Base-by-base conservation (phyloP, 2,888 invertebrate genomes). In the Byasa hedistus region DNA sequence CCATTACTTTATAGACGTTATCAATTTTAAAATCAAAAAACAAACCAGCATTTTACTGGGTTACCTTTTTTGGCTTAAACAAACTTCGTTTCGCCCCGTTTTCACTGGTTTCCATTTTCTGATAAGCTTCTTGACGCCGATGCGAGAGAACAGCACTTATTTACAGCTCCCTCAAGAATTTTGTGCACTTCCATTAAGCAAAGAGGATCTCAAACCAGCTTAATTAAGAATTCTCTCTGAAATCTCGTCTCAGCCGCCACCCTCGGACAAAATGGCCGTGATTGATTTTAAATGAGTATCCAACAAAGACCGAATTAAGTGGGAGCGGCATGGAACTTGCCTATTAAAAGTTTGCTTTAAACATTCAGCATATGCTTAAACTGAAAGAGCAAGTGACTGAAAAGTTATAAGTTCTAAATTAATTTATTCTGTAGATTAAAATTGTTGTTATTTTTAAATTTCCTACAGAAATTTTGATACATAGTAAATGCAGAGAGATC, bases 181-280 rank as follows among this genome's bases (percentile, higher is more conserved):
- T 84, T 75, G 82, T 85, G 80, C 82, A 81, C 82, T 76, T 85
- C 89, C 89, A 90, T 90, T 91, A 89, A 85, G 76, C 82, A 85
- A 87, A 88, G 87, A 89, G 89, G 85, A 85, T 86, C 81, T 78
- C 81, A 79, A 80, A 80, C 81, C 76, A 80, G 83, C 87, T 90
- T 90, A 90, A 91, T 91, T 90, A 90, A 86, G 88, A 87, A 90
- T 90, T 90, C 89, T 79, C 89, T 89, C 81, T 79, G 77, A 88
- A 90, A 88, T 88, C 87, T 86, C 86, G 81, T 79, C 84, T 81
- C 80, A 77, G 78, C 72, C 72, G 76, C 80, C 82, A 79, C 84
- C 83, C 84, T 80, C 76, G 78, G 79, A 81, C 81, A 79, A 80
- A 85, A 89, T 85, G 82, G 85, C 84, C 77, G 77, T 87, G 85